These are phyloP conservation scores for Phalacrocorax carbo DNA, from an alignment of 2,113 vertebrate species.

Conservation along the genomic window DNA sequence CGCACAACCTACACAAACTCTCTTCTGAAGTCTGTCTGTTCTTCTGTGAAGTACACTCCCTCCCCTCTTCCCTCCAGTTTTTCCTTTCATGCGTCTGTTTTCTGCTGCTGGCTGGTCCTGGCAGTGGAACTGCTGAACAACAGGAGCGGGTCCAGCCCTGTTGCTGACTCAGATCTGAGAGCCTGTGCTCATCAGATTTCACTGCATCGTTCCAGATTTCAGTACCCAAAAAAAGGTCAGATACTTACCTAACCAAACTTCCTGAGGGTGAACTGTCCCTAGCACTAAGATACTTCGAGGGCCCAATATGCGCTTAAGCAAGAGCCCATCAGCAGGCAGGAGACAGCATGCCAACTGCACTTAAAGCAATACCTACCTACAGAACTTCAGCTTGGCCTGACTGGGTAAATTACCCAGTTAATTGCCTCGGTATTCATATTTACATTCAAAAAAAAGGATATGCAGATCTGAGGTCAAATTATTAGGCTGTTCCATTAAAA, in stretches of 20 bases:
- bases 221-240: background rate
- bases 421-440: background rate
- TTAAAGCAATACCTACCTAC: background rate
- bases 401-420: background rate
- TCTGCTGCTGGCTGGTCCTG: background rate
- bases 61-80: background rate
- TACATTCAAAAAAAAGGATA: background rate
- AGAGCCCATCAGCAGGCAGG: background rate
- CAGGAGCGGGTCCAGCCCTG: background rate
- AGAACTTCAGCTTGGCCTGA: background rate
- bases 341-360: background rate
- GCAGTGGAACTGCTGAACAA: constrained; percentile 31
- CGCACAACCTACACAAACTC: background rate
- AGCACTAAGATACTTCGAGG: background rate
- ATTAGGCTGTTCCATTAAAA: background rate
- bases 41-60: background rate
- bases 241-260: constrained; percentile 50
- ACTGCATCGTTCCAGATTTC: background rate
- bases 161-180: constrained; percentile 40
- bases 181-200: constrained; percentile 24
- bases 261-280: constrained; percentile 12
- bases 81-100: background rate
- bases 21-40: background rate
- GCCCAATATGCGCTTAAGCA: background rate
- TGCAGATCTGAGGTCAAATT: background rate